Evolutionary conservation across 2,113 vertebrate species (phyloP), one percentile per base, ranked within the genome.

Genomic region (Sturnira hondurensis): DNA sequence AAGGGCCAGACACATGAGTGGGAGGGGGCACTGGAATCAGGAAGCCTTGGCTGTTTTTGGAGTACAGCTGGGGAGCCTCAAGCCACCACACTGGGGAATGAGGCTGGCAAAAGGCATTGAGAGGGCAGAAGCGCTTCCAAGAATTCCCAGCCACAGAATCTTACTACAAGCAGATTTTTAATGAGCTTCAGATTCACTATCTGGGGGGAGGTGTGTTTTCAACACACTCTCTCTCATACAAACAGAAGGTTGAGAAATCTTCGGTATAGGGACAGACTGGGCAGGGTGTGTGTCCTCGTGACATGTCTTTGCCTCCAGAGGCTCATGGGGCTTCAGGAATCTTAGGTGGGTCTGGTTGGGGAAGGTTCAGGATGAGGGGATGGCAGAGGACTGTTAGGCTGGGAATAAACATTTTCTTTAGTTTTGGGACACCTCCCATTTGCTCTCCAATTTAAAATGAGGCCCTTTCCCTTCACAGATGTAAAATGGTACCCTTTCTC

Each of bases 111-210:
- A 65, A 90, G 77, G 54, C 10, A 0, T 33, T 7, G 20, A 84
- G 71, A 80, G 50, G 41, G 12, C 54, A 41, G 0, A 41, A 36
- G 47, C 0, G 4, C 28, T 54, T 63, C 67, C 58, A 28, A 73
- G 16, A 58, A 50, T 47, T 96, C n/a, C 24, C 28, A 92, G 33
- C 52, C 80, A 83, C 73, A 89, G 63, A 85, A 41, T 15, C 19
- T 83, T 78, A 73, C 17, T 2, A 54, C 52, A 95, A 70, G 83
- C 38, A 58, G 17, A 81, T 85, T 95, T 90, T 80, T 56, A 92
- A 22, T 80, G 92, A 96, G 65, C 20, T 74, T 76, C 82, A 24
- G 91, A 77, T 81, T 92, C 90, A 95, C 68, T 71, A 86, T 85
- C 76, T 63, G 54, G 45, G 41, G 17, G 70, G 38, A 77, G 84